phyloP scores from a whole-genome alignment of 2,888 invertebrate genomes.

The Anorthoa munda region DNA sequence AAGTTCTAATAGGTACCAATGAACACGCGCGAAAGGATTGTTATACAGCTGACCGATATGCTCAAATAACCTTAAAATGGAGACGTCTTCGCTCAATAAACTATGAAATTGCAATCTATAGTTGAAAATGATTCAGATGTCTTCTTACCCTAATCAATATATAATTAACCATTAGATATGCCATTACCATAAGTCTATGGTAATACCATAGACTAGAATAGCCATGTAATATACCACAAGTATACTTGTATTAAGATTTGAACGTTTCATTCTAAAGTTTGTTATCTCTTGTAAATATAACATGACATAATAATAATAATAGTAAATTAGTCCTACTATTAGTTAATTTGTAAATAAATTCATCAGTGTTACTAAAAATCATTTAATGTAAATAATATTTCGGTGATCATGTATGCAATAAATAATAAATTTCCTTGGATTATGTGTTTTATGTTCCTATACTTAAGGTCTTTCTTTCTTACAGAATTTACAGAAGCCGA shows the following conservation, averaged over 20 bases:
- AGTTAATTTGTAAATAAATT: constrained; percentile 85
- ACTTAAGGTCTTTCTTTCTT: background rate
- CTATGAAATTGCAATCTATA: background rate
- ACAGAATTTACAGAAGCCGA: background rate
- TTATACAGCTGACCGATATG: background rate
- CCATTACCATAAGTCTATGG: constrained; percentile 64
- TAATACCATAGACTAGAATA: constrained; percentile 70
- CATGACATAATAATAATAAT: constrained; percentile 62
- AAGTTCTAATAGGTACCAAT: too few species aligned
- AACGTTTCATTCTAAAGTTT: constrained; percentile 71
- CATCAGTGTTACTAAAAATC: constrained; percentile 87
- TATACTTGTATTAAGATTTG: constrained; percentile 70
- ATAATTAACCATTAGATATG: constrained; percentile 39
- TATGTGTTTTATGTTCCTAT: constrained; percentile 59
- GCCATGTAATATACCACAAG: constrained; percentile 66
- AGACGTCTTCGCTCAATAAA: background rate
- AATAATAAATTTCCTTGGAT: constrained; percentile 87
- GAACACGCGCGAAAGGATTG: too few species aligned
- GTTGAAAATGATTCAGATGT: constrained; percentile 33
- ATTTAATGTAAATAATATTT: constrained; percentile 88
- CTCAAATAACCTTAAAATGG: background rate
- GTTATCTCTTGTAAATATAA: constrained; percentile 85
- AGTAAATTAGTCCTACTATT: constrained; percentile 76
- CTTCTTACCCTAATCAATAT: constrained; percentile 15
- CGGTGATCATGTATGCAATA: constrained; percentile 89